Percentiles rank a stretch among this genome's conserved stretches.
phyloP scores from a whole-genome alignment of 1,140 invertebrate species.

The Aphaenogaster floridana region DNA sequence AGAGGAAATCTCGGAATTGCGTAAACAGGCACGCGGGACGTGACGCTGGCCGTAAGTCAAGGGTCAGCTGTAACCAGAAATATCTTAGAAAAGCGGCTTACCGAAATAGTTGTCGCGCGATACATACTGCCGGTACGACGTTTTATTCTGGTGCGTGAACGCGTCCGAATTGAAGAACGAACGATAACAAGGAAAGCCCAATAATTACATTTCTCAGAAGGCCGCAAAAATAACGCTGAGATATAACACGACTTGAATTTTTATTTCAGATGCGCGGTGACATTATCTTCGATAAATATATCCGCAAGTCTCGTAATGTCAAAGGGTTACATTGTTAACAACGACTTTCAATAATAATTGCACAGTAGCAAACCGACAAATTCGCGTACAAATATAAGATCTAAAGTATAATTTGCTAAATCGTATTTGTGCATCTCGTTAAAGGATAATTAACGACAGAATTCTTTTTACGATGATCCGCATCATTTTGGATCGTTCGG shows the following conservation, averaged over 20 bases:
- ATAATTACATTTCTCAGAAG: constrained; percentile 56
- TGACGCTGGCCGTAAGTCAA: constrained; percentile 55
- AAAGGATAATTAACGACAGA: neutral
- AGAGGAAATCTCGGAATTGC: constrained; percentile 41
- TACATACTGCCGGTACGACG: neutral
- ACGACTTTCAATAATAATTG: constrained; percentile 38
- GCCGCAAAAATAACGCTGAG: constrained; percentile 58
- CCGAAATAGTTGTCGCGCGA: constrained; percentile 29
- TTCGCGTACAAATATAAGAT: neutral
- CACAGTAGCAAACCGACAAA: neutral
- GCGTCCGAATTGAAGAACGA: constrained; percentile 23
- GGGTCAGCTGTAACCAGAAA: constrained; percentile 52
- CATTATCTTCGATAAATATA: constrained; percentile 57
- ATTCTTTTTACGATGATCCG: neutral
- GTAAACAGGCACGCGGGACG: constrained; percentile 44
- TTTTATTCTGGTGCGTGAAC: constrained; percentile 39
- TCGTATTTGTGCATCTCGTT: neutral
- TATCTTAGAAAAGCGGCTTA: constrained; percentile 44
- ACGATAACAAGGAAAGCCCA: constrained; percentile 27
- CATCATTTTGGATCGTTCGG: neutral
- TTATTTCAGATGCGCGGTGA: constrained; percentile 37
- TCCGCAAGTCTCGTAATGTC: constrained; percentile 29
- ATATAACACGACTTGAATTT: constrained; percentile 27
- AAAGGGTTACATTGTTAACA: constrained; percentile 42
- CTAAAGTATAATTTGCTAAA: neutral